Base-by-base conservation (phyloP, 2,888 invertebrate genomes). In the Acrocera orbiculus region DNA sequence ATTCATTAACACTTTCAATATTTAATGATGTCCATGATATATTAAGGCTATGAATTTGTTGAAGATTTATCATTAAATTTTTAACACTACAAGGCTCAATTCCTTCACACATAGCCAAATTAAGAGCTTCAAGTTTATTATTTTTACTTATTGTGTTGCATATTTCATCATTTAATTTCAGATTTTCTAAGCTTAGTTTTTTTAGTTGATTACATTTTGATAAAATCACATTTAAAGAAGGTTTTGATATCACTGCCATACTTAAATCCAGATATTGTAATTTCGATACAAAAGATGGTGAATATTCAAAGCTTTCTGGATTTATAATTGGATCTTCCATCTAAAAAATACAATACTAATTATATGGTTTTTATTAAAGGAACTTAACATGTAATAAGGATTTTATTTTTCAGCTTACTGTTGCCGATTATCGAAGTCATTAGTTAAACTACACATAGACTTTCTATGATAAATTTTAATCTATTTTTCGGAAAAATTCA, bases 261-360 rank as follows among this genome's bases (percentile, higher is more conserved):
- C 86, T 85, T 9, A 92, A 64, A 58, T 92, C 92, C 40, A 92
- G 60, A 57, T 76, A 87, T 48, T 83, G 77, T n/a, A 92, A 56
- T 35, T 79, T 69, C 36, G 66, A 55, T 30, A 50, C 48, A 44
- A 62, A 70, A 29, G 63, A 62, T 5, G 62, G 43, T 23, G 44
- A 47, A 31, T 29, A 36, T 14, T 47, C 46, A 39, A 53, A 50
- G 26, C 54, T 56, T 31, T 52, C 54, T 22, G 59, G 52, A 32
- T 59, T 48, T 44, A 72, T 68, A 10, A 67, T 57, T 5, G 71
- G 70, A 47, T 64, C 58, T 11, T 56, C 43, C 35, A 68, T 54
- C 65, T 65, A n/a, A n/a, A n/a, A n/a, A n/a, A n/a, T n/a, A n/a
- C n/a, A n/a, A n/a, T n/a, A n/a, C n/a, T n/a, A n/a, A n/a, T n/a